Evolutionary conservation across 1,140 invertebrate species (phyloP).

Genomic region (Bilobella aurantiaca): DNA sequence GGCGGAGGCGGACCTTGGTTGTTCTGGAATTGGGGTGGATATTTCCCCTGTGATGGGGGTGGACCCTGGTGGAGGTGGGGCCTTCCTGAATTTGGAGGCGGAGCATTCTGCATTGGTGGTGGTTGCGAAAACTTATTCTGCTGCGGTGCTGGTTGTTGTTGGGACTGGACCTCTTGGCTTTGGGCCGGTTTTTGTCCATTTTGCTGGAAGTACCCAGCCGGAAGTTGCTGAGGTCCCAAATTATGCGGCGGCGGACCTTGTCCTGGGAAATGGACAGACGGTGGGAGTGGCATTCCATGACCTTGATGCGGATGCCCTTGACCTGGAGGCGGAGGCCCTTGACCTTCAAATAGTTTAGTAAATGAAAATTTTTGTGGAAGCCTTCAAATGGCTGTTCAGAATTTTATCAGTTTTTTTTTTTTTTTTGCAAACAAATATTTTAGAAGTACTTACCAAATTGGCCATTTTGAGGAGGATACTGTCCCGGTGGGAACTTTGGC

Average conservation of each 20-base stretch:
- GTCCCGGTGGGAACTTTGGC: neutral
- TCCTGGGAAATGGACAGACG: neutral
- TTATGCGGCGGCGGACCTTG: neutral
- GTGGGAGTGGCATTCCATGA: neutral
- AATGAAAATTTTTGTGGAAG: no score
- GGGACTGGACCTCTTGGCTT: neutral
- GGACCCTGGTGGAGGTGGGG: neutral
- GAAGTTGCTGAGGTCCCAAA: neutral
- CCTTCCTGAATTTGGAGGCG: neutral
- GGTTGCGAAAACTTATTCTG: neutral
- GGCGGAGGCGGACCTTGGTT: neutral
- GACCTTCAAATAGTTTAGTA: neutral
- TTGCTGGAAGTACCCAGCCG: constrained; percentile 5
- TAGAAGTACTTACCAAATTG: neutral
- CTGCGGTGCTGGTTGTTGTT: neutral
- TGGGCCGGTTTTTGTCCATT: neutral
- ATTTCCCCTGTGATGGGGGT: neutral
- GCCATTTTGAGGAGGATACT: neutral
- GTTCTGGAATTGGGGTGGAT: neutral
- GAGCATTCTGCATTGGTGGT: neutral
- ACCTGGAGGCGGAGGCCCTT: constrained; percentile 1
- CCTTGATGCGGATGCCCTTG: neutral
- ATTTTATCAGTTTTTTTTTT: no score
- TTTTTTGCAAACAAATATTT: no score
- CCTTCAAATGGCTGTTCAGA: no score